Base-by-base conservation (phyloP, 23 tunicate genomes). In the Botrylloides violaceus region DNA sequence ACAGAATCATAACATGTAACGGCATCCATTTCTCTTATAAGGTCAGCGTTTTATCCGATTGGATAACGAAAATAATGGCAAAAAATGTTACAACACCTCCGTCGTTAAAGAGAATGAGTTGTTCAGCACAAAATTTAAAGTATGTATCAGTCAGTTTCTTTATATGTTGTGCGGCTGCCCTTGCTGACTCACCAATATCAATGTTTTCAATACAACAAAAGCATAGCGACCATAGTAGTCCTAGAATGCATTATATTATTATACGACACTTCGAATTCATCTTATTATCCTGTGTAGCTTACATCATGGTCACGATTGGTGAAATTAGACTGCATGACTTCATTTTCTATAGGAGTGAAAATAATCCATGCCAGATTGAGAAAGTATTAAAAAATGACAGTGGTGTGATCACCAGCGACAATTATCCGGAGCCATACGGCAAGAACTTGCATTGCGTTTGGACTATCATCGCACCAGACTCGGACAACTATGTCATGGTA, bases 21-120 rank as follows among this genome's bases (percentile, higher is more conserved):
- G n/a, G n/a, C n/a, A n/a, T n/a, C n/a, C n/a, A n/a, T n/a, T n/a
- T n/a, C n/a, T n/a, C n/a, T n/a, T n/a, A n/a, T n/a, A n/a, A n/a
- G n/a, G n/a, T 60, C 23, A 24, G 18, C 18, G 65, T 26, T 1
- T 22, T 60, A 15, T 60, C 65, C 15, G 65, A 60, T 26, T 60
- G 65, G 65, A 60, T 60, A 25, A 60, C 65, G 65, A 22, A 23
- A 23, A 23, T 26, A 60, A 60, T 60, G 65, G 25, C 18, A 15
- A 25, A 60, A 25, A 29, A 60, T 22, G 21, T 60, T 25, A 60
- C 30, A 24, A 60, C 18, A 60, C 65, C 19, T 25, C 65, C 65
- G 21, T 18, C 65, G 25, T 18, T 18, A 0, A 60, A 60, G 30
- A 29, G 18, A 25, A 60, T 60, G 30, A 60, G 65, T 22, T 60